Conservation (phyloP, 2,888 invertebrate species). For the Nomada ferruginata region DNA sequence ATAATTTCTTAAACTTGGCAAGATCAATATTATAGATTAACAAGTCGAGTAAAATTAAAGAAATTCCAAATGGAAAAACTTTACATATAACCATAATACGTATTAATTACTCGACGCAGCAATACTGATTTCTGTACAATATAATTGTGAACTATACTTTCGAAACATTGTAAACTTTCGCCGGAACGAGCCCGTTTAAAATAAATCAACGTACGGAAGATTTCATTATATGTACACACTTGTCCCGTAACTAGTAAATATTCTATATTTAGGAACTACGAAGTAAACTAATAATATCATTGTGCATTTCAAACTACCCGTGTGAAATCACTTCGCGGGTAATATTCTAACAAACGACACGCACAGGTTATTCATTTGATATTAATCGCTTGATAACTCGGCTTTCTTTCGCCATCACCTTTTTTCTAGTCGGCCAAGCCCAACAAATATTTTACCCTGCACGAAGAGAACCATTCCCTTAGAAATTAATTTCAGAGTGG, state of each 20-base stretch:
- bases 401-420: conserved; percentile 3
- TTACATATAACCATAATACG: conserved; percentile 16
- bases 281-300: conserved; percentile 67
- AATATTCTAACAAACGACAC: conserved; percentile 26
- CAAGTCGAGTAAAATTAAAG: conserved; percentile 16
- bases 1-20: conserved; percentile 42
- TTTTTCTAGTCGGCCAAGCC: conserved; percentile 17
- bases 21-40: conserved; percentile 36
- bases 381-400: conserved; percentile 4
- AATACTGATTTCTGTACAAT: conserved; percentile 41
- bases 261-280: conserved; percentile 66
- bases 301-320: conserved; percentile 49
- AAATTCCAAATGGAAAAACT: conserved; percentile 25
- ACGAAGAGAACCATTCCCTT: conserved; percentile 28
- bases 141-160: conserved; percentile 8
- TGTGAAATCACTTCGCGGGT: neutral
- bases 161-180: conserved; percentile 15
- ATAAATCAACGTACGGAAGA: conserved; percentile 40
- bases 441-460: conserved; percentile 57
- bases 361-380: conserved; percentile 16
- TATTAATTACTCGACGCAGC: conserved; percentile 7
- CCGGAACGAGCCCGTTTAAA: conserved; percentile 32
- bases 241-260: conserved; percentile 48
- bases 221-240: conserved; percentile 52
- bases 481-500: conserved; percentile 20